Conservation (phyloP, 1,140 invertebrate species). For the Drosophila dunni region DNA sequence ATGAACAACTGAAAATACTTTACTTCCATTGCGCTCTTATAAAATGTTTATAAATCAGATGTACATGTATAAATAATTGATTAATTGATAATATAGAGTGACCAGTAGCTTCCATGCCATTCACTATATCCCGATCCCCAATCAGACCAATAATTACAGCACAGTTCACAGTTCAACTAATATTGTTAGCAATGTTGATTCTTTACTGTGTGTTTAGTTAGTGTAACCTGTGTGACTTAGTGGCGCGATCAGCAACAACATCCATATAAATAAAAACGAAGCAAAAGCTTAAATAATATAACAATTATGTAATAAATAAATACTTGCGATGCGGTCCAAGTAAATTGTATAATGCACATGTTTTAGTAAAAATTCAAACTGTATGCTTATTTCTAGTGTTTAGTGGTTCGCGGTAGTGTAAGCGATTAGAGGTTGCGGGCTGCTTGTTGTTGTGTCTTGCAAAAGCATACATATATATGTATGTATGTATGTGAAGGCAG, state of each 20-base stretch:
- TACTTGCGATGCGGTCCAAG: slow-evolving; percentile 5
- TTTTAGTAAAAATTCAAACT: slow-evolving; percentile 29
- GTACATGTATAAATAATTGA: not conserved
- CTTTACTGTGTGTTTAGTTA: slow-evolving; percentile 12
- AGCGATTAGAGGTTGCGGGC: slow-evolving; percentile 1
- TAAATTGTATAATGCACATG: slow-evolving; percentile 8
- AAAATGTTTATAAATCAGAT: too few relatives aligned
- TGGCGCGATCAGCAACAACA: slow-evolving; percentile 24
- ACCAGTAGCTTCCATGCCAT: not conserved
- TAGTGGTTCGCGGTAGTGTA: not conserved
- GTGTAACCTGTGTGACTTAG: slow-evolving; percentile 40
- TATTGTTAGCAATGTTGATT: not conserved
- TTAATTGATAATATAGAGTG: not conserved
- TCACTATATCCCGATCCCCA: slow-evolving; percentile 21
- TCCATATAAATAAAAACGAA: not conserved
- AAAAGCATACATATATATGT: not conserved
- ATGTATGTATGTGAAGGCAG: not conserved
- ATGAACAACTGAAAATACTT: too few relatives aligned
- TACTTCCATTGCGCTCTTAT: not conserved
- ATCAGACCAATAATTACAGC: slow-evolving; percentile 14
- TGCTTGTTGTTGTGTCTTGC: slow-evolving; percentile 1
- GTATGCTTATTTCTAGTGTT: slow-evolving; percentile 19
- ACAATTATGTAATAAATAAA: too few relatives aligned
- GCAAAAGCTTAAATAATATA: not conserved
- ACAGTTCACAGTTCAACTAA: not conserved